Base-by-base conservation (phyloP, 2,113 vertebrate species). In the Osmerus eperlanus region DNA sequence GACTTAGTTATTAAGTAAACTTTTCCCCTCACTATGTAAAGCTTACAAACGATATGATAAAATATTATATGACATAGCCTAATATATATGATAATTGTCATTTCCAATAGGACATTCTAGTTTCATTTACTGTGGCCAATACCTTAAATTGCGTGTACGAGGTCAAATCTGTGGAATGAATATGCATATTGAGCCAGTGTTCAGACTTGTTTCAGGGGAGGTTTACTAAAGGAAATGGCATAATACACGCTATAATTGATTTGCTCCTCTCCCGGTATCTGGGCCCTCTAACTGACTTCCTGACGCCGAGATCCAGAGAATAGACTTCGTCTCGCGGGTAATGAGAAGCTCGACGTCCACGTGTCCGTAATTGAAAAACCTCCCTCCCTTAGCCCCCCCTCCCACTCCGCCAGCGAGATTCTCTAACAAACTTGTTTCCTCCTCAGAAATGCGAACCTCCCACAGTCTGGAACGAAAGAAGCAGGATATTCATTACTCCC, bases 401-500 rank as follows among this genome's bases (percentile, higher is more conserved):
- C 66, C 66, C 75, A 11, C 58, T 11, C 58, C 11, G 2, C 84
- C 73, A 72, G 18, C 8, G 23, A 69, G 8, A 64, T 67, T 16
- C 28, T 59, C 19, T 52, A 79, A 66, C 32, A 21, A 9, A 0
- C 16, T 69, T 78, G 64, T 16, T 79, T 67, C 63, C 71, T 71
- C 19, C 29, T 63, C 64, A 5, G 23, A 21, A 19, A 47, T 29
- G 3, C 65, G 53, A 77, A 76, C 62, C 62, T 62, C 23, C 28
- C 23, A 25, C 28, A 3, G 25, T 65, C 69, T 64, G 63, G 69
- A 58, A 14, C 1, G 1, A 3, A 41, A 0, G 81, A 65, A 36
- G 32, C 28, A 79, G 83, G 74, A 70, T 73, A 75, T 74, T 83
- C 79, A 84, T 86, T 85, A 79, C 74, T 63, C 71, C 82, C 4